These are phyloP conservation scores for Gnathonemus longibarbis DNA, from an alignment of 2,113 vertebrate genomes.

Conservation along the genomic window DNA sequence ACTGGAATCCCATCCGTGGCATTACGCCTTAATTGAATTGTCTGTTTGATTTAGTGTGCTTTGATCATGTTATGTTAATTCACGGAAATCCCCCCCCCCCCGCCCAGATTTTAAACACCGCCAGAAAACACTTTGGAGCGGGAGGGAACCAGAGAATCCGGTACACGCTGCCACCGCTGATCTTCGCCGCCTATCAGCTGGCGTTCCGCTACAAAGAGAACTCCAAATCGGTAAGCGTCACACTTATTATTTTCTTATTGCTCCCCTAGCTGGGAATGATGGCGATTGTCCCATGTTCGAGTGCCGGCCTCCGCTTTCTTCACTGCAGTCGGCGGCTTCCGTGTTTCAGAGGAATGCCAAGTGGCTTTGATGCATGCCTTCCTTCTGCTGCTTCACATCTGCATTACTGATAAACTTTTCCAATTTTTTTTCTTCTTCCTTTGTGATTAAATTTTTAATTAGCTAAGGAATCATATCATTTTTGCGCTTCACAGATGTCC, in stretches of 20 bases:
- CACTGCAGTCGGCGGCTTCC: no score
- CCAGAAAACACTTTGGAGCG: conserved; percentile 94
- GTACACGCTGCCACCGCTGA: conserved; percentile 86
- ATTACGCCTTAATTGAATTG: neutral
- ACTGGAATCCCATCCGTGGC: neutral
- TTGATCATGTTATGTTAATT: conserved; percentile 21
- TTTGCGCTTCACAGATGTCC: neutral
- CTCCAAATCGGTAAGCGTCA: conserved; percentile 70
- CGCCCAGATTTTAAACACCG: conserved; percentile 86
- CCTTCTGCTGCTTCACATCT: neutral
- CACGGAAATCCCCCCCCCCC: neutral
- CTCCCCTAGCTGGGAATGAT: neutral
- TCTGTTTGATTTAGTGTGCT: neutral
- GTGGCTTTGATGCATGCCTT: neutral
- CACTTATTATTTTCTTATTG: neutral
- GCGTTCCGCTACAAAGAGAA: conserved; percentile 96
- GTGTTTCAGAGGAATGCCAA: neutral
- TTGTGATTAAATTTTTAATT: neutral
- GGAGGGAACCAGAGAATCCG: conserved; percentile 95
- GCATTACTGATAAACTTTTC: neutral
- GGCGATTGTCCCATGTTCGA: no score
- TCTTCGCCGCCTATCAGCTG: conserved; percentile 93
- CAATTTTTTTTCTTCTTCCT: neutral
- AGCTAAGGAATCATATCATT: neutral
- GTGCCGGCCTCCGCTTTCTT: neutral